These are phyloP conservation scores for Anoura caudifer DNA, from an alignment of 2,113 vertebrate genomes.

Conservation along the genomic window DNA sequence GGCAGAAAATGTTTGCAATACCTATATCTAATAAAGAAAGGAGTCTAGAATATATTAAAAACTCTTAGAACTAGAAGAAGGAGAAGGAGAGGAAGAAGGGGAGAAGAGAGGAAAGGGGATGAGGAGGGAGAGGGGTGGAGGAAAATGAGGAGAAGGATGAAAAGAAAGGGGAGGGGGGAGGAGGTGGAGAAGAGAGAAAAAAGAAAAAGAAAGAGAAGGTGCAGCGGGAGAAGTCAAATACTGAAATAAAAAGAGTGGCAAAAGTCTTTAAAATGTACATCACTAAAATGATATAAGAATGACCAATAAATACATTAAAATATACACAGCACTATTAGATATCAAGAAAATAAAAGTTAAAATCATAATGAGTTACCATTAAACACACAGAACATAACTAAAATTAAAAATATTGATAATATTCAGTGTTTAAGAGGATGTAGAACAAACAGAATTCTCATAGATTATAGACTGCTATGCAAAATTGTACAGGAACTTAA, in stretches of 20 bases:
- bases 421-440: background rate
- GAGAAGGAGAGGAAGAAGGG: background rate
- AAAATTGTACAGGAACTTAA: background rate
- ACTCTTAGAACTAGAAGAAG: background rate
- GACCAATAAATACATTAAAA: background rate
- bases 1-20: background rate
- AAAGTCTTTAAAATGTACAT: background rate
- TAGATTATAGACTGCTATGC: background rate
- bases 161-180: background rate
- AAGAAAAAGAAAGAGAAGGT: background rate
- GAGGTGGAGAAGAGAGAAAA: background rate
- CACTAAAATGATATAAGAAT: background rate
- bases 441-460: background rate
- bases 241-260: background rate
- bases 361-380: background rate
- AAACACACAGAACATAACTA: background rate
- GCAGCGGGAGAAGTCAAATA: background rate
- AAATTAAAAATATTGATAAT: background rate
- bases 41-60: background rate
- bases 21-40: background rate
- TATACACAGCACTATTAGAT: background rate
- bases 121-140: background rate
- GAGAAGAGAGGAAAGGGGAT: accelerated
- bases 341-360: background rate
- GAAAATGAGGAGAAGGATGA: background rate